Base-by-base conservation (phyloP, 92 coral and sea anemone genomes). In the Metridium senile region DNA sequence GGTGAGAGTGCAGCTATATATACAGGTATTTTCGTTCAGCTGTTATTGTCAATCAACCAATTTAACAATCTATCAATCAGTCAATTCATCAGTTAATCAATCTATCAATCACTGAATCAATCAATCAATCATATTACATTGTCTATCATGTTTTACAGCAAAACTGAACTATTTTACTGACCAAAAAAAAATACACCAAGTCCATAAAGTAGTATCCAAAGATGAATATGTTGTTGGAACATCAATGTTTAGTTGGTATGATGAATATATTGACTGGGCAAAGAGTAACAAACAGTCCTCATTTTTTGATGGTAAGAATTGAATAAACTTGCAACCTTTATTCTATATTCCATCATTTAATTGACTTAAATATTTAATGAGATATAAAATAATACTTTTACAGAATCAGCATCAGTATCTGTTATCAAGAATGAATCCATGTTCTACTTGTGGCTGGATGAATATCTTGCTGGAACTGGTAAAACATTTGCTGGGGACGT, bases 161-260 rank as follows among this genome's bases (percentile, higher is more conserved):
- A 68, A 84, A 47, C 83, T 95, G 49, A 67, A 92, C 73, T 92
- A 95, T 64, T 92, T 58, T 74, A 17, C 17, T 4, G 90, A 95
- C 26, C 99, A 95, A 82, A 81, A 19, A 62, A 76, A 89, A 26
- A 80, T 95, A 26, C 99, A 92, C 86, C 46, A 77, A 31, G 89
- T 95, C 29, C 78, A 85, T 61, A 70, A 74, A 8, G 80, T 62
- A 11, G 82, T 88, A 23, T 19, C 61, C 57, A 57, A 35, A 52
- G 94, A 95, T 52, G 39, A 85, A 43, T 83, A 87, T 58, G 88
- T 89, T 63, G 76, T 95, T 26, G 80, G 74, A 1, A 53, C 78
- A 43, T 85, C 91, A 33, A 80, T 95, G 61, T 83, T 66, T 66
- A 89, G 93, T 66, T 95, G 99, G 99, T 95, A 84, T 30, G 91